Base-by-base conservation (phyloP, 2,888 invertebrate species). In the Brachynemurus nebulosus region DNA sequence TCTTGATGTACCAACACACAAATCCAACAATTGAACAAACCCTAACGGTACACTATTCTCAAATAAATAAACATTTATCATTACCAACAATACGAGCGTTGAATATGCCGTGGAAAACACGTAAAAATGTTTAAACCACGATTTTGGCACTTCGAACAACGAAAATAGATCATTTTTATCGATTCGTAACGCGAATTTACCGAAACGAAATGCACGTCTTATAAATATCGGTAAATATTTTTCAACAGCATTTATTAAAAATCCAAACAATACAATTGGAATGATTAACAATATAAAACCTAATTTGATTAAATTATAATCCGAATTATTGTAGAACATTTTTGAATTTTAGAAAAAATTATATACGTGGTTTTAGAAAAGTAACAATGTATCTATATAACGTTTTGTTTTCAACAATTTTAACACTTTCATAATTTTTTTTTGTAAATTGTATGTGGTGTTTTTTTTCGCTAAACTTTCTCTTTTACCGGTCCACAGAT, bases 41-140 rank as follows among this genome's bases (percentile, higher is more conserved):
- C 65, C 66, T 36, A 64, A 60, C 12, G 76, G 71, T 8, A 76
- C 66, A 41, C 59, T 52, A 27, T 59, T 59, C 21, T 67, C 62
- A 37, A 65, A 65, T 45, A 70, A 65, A 62, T 73, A 78, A 39
- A 69, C 67, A 40, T 61, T 51, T 27, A 70, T 51, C 51, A 73
- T 61, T 25, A 76, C 62, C n/a, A 62, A 49, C 11, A 78, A 59
- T 14, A 69, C 61, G 1, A 61, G 45, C n/a, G 60, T 57, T 42
- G 78, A 73, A 53, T 75, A 68, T 19, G 76, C 51, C 2, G 75
- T 66, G 0, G 86, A 78, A 56, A 80, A 78, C 5, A 77, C 57
- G 59, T 90, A 90, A 58, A 88, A 89, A 63, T 90, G 89, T 53
- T 67, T 70, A 56, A 86, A 90, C 70, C 79, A 84, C 37, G 79